A percentile compares a stretch with the other conserved stretches of the same genome.
phyloP scores from a whole-genome alignment of 2,113 vertebrate genomes.

The Shinisaurus crocodilurus region DNA sequence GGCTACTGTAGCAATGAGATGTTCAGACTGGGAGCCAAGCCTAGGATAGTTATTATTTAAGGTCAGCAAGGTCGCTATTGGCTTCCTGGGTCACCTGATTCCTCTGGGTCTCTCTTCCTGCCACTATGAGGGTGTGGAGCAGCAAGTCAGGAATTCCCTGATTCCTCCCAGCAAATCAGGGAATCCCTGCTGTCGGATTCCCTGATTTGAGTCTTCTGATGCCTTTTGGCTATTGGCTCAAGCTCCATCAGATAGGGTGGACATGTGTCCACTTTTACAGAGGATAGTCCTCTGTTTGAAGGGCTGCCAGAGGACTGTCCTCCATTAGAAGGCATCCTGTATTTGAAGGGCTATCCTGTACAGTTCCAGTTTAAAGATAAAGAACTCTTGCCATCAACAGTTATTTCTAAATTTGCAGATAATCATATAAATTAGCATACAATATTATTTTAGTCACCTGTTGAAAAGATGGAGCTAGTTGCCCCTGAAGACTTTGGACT shows the following conservation, averaged over 20 bases:
- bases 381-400: no score
- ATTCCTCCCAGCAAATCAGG: no score
- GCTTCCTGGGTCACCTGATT: neutral
- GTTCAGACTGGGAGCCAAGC: neutral
- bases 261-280: no score
- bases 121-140: neutral
- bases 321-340: no score
- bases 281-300: no score
- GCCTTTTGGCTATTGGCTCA: neutral
- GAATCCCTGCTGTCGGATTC: neutral
- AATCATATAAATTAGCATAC: no score
- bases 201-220: neutral
- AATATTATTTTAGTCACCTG: neutral
- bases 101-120: neutral
- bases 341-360: no score
- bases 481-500: neutral
- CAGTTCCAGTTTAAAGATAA: no score
- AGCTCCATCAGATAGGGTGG: neutral
- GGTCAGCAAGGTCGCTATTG: no score
- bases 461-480: neutral
- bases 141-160: neutral
- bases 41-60: neutral
- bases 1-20: neutral
- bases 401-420: no score
- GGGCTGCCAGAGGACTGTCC: no score